A percentile compares a stretch with the other conserved stretches of the same genome.
These are phyloP conservation scores for Cremastinae sp. DNA, from an alignment of 2,888 invertebrate species.

Conservation along the genomic window DNA sequence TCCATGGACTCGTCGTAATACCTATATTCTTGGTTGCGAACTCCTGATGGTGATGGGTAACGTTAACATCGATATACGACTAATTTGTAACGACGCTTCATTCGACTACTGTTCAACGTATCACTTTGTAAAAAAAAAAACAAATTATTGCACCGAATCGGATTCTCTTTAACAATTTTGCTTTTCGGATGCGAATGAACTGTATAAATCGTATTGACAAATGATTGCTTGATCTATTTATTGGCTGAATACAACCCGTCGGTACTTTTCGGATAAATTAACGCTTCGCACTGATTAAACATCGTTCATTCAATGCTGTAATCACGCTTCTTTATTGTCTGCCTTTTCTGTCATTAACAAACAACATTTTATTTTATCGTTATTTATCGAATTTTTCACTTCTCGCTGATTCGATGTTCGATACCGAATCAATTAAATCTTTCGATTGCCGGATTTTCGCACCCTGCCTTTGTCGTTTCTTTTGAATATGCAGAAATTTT, in stretches of 20 bases:
- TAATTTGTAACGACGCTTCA: too few relatives aligned
- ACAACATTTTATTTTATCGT: neutral
- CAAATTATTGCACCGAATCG: too few relatives aligned
- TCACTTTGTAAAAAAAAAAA: too few relatives aligned
- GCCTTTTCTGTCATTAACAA: constrained; percentile 1
- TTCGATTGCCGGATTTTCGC: too few relatives aligned
- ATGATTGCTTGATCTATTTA: too few relatives aligned
- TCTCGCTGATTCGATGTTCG: neutral
- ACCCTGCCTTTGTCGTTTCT: too few relatives aligned
- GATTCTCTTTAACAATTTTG: neutral
- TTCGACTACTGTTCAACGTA: too few relatives aligned
- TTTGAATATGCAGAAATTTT: constrained; percentile 87
- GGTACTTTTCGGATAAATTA: constrained; percentile 42
- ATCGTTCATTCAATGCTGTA: neutral
- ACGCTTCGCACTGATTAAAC: constrained; percentile 29
- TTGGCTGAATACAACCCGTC: constrained; percentile 19
- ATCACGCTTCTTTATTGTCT: neutral
- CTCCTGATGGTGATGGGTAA: constrained; percentile 53
- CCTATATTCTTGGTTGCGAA: constrained; percentile 18
- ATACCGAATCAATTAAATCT: neutral
- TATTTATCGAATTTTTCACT: constrained; percentile 13
- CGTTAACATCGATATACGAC: constrained; percentile 44
- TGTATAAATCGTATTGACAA: neutral
- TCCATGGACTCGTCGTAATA: constrained; percentile 43
- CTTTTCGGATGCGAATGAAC: neutral